phyloP scores from a whole-genome alignment of 2,113 vertebrate genomes.

The Hemicordylus capensis region DNA sequence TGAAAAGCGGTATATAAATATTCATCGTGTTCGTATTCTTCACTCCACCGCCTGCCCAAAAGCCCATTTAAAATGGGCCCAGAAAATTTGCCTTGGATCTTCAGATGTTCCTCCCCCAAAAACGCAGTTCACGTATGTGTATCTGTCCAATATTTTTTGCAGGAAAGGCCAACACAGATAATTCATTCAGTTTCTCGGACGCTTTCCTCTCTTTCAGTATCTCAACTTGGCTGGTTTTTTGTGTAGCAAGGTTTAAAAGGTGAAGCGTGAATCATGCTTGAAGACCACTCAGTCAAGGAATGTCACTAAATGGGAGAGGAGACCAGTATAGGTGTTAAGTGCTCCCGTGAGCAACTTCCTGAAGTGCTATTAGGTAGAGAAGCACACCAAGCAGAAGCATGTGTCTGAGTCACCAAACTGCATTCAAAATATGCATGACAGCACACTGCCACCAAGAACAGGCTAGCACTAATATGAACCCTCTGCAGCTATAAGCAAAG shows the following conservation, averaged over 20 bases:
- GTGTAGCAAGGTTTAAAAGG: neutral
- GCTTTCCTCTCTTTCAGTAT: neutral
- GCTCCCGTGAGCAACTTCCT: neutral
- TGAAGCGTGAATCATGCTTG: neutral
- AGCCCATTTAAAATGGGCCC: no score
- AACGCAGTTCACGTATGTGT: neutral
- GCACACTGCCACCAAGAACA: neutral
- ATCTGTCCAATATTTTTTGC: neutral
- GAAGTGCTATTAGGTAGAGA: neutral
- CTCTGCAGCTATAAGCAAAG: neutral
- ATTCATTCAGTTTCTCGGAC: neutral
- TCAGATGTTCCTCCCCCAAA: neutral
- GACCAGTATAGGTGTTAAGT: neutral
- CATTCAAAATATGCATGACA: neutral
- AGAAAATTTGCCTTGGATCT: no score
- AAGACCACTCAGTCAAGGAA: neutral
- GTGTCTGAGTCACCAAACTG: neutral
- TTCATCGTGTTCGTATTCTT: no score
- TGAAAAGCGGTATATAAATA: no score
- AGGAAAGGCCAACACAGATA: neutral
- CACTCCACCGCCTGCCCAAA: no score
- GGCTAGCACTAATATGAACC: neutral
- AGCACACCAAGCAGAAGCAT: neutral
- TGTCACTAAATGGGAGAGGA: neutral
- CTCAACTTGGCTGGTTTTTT: neutral